Percentiles rank a stretch among this genome's conserved stretches.
Conservation (phyloP, 2,113 vertebrate species). For the Trichomycterus rosablanca region DNA sequence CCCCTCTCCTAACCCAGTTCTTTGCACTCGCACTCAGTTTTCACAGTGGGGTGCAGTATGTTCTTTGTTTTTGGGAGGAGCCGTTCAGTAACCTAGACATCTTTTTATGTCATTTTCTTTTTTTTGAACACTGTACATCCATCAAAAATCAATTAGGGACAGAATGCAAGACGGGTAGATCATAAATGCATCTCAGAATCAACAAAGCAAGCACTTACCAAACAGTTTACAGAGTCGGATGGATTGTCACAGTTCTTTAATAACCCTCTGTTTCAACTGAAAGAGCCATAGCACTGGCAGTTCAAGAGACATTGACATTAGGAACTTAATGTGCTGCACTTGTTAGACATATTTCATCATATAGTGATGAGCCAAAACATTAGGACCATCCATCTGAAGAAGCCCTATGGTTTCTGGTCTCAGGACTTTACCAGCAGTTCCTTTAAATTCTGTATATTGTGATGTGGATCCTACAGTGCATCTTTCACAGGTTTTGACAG, state of each 20-base stretch:
- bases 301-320: not conserved
- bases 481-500: too few relatives aligned
- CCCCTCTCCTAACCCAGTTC: too few relatives aligned
- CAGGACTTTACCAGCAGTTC: too few relatives aligned
- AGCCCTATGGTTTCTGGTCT: too few relatives aligned
- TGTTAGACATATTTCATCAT: too few relatives aligned
- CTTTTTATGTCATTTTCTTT: constrained; percentile 3
- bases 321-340: too few relatives aligned
- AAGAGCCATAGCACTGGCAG: not conserved
- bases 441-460: too few relatives aligned
- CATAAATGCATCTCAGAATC: constrained; percentile 37
- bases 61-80: constrained; percentile 38
- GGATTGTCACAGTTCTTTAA: constrained; percentile 34
- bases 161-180: constrained; percentile 24
- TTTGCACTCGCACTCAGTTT: constrained; percentile 18
- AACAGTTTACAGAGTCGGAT: constrained; percentile 21
- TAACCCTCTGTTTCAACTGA: constrained; percentile 7
- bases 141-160: constrained; percentile 50
- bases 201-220: constrained; percentile 36
- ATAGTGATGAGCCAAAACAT: too few relatives aligned
- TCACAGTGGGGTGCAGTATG: constrained; percentile 43
- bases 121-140: constrained; percentile 10
- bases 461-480: too few relatives aligned
- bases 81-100: constrained; percentile 22
- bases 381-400: too few relatives aligned